Evolutionary conservation across 2,888 invertebrate species (phyloP), one percentile per base, ranked within the genome.

Genomic region (Hydraecia micacea): DNA sequence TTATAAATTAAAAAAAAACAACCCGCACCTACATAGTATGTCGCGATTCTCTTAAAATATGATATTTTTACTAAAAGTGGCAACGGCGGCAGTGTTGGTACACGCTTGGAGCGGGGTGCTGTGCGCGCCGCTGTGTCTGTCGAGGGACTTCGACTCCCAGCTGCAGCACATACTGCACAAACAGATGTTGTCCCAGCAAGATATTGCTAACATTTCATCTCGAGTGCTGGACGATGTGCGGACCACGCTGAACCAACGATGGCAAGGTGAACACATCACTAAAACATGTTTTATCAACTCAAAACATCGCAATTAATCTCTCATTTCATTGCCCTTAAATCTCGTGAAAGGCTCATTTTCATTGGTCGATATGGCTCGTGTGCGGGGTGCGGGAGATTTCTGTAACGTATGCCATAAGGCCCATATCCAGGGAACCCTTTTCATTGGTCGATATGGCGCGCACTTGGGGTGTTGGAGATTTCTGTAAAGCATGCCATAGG

Each of bases 111-210:
- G 13, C 13, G 46, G 15, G 0, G 13, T 58, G 62, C 55, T 77
- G 36, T 36, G 36, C 36, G 36, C 6, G 6, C 36, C 36, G 6
- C 36, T 36, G 52, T 71, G 77, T 65, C 70, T 77, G 42, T 15
- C 18, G 13, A 80, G 75, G 0, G 77, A 79, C 63, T 85, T 85
- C 73, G 76, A 76, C 49, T 36, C 71, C 2, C 85, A 79, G 72
- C 52, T 78, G 81, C 32, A 21, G 49, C 32, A 18, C 13, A 15
- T 80, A 28, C 60, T 75, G 52, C 60, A 42, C n/a, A 3, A 25
- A 9, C 28, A 67, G 15, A 36, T 15, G 66, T 1, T 60, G 52
- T 39, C 75, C 1, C 2, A 4, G 21, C 52, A 70, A 15, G 42
- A 75, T 21, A 1, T 39, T 25, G 63, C 52, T n/a, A 8, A 28